Conservation (phyloP, 1,140 invertebrate genomes). For the Scaptomyza graminum region DNA sequence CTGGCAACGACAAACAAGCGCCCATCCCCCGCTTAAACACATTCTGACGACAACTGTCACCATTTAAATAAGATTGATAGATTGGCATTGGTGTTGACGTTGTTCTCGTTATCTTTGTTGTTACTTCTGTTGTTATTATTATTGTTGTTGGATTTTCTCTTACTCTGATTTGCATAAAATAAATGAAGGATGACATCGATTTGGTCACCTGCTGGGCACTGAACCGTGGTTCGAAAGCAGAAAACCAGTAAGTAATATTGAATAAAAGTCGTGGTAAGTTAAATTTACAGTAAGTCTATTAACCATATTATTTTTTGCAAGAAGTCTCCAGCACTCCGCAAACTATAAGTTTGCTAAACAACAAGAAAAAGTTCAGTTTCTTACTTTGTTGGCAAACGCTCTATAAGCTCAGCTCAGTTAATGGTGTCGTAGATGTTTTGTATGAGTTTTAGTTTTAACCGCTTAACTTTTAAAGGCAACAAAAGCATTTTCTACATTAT, state of each 20-base stretch:
- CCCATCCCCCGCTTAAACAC: constrained; percentile 51
- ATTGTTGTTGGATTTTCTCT: constrained; percentile 42
- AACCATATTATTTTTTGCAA: too few relatives aligned
- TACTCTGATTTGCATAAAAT: constrained; percentile 54
- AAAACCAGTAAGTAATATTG: neutral
- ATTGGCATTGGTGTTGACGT: constrained; percentile 57
- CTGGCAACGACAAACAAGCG: constrained; percentile 44
- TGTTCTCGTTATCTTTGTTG: constrained; percentile 16
- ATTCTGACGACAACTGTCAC: constrained; percentile 76
- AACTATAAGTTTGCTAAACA: too few relatives aligned
- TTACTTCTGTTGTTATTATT: constrained; percentile 15
- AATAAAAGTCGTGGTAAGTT: too few relatives aligned
- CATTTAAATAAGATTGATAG: constrained; percentile 82
- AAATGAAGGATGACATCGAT: neutral
- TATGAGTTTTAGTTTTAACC: neutral
- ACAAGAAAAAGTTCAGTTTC: neutral
- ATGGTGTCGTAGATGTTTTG: neutral
- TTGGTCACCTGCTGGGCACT: constrained; percentile 15
- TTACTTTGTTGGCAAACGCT: too few relatives aligned
- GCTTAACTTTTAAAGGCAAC: neutral
- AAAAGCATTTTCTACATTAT: neutral
- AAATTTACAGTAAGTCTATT: too few relatives aligned
- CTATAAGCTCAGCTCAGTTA: too few relatives aligned
- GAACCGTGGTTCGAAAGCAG: constrained; percentile 22
- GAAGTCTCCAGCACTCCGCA: too few relatives aligned